These are phyloP conservation scores for Platichthys stellatus DNA, from an alignment of 2,113 vertebrate species.

Conservation along the genomic window DNA sequence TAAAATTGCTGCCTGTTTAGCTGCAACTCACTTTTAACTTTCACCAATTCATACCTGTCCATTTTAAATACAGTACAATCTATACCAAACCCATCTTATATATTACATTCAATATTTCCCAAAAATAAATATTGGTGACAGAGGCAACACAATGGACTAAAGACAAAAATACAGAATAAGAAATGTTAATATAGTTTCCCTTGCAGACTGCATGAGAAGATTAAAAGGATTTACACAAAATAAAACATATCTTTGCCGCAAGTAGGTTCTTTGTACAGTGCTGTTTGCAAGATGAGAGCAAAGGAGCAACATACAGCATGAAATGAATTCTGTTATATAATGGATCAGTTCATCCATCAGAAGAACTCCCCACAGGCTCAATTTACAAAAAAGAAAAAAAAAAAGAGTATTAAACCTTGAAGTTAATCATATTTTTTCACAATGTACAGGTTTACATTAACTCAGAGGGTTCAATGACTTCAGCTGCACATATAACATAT, in stretches of 20 bases:
- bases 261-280: background rate
- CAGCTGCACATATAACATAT: background rate
- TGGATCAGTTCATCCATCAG: too few species aligned
- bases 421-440: background rate
- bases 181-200: too few species aligned
- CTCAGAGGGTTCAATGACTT: background rate
- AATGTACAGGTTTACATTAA: background rate
- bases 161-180: slow-evolving; percentile 1
- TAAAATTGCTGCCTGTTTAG: background rate
- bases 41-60: background rate
- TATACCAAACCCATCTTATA: slow-evolving; percentile 5
- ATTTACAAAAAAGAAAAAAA: background rate
- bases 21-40: background rate
- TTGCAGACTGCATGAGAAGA: too few species aligned
- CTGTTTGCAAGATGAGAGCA: background rate
- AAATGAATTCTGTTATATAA: background rate
- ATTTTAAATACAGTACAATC: slow-evolving; percentile 23
- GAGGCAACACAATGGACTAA: slow-evolving; percentile 8
- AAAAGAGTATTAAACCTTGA: background rate
- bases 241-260: background rate
- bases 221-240: too few species aligned
- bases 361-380: background rate
- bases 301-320: background rate
- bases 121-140: background rate
- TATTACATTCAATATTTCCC: slow-evolving; percentile 47